Conservation (phyloP, 2,888 invertebrate genomes). For the Cosmopolites sordidus region DNA sequence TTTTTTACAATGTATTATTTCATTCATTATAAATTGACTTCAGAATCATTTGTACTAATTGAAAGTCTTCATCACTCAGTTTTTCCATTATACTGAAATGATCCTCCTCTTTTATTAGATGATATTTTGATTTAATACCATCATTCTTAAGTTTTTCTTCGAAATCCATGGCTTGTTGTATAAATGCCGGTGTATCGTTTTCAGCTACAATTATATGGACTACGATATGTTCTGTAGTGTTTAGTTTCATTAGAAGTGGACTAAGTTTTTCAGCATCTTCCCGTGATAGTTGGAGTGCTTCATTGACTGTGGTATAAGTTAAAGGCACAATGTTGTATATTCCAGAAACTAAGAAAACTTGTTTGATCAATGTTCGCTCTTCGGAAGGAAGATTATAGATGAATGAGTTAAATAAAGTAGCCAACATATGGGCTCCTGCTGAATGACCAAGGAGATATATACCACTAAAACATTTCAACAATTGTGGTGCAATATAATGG, state of each 20-base stretch:
- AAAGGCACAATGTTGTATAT: conserved; percentile 72
- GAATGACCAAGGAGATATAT: conserved; percentile 79
- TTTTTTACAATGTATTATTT: too few relatives aligned
- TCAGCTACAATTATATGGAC: conserved; percentile 57
- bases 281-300: conserved; percentile 59
- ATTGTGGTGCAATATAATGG: too few relatives aligned
- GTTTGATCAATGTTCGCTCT: conserved; percentile 51
- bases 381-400: conserved; percentile 34
- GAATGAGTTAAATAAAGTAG: conserved; percentile 56
- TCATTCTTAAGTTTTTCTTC: conserved; percentile 47
- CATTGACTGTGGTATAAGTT: conserved; percentile 62
- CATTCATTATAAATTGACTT: too few relatives aligned
- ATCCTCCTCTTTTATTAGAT: conserved; percentile 55
- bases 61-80: conserved; percentile 51
- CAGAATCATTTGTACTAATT: neutral
- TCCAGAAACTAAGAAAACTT: conserved; percentile 70
- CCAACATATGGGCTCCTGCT: conserved; percentile 77
- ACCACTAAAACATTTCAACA: too few relatives aligned
- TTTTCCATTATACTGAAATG: conserved; percentile 76
- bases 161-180: conserved; percentile 61
- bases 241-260: conserved; percentile 29
- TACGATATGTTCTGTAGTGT: conserved; percentile 36
- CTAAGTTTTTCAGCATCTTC: conserved; percentile 53
- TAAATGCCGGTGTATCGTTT: conserved; percentile 66
- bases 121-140: conserved; percentile 56